Percentiles rank a stretch among this genome's conserved stretches.
Evolutionary conservation across 30 jellyfish, hydroid and myxozoan species (phyloP).

Genomic region (Calvadosia cruxmelitensis): DNA sequence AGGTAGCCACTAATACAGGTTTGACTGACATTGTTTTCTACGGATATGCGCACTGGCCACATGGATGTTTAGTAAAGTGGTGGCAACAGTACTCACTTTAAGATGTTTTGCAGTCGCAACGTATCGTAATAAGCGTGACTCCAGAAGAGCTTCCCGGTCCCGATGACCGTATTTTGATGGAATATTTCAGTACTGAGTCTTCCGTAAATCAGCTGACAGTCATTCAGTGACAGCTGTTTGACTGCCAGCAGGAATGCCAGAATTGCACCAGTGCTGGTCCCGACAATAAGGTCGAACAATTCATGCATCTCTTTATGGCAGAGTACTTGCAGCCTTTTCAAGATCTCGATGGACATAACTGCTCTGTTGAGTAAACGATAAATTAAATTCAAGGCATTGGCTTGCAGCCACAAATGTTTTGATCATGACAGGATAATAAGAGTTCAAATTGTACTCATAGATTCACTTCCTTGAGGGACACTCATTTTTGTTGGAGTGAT

Average conservation of each 20-base stretch:
- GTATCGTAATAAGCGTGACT: constrained; percentile 74
- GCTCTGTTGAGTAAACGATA: too few relatives aligned
- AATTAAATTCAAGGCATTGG: too few relatives aligned
- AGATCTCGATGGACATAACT: constrained; percentile 43
- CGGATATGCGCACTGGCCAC: background rate
- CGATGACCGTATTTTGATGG: constrained; percentile 23
- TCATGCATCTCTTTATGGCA: constrained; percentile 40
- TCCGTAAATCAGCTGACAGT: constrained; percentile 26
- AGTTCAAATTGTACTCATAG: too few relatives aligned
- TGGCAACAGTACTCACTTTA: constrained; percentile 33
- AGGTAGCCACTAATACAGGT: too few relatives aligned
- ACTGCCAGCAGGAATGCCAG: constrained; percentile 53
- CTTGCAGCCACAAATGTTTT: too few relatives aligned
- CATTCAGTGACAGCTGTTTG: constrained; percentile 21
- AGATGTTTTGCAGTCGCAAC: constrained; percentile 20
- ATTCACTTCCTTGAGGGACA: too few relatives aligned
- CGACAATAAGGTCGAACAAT: constrained; percentile 65
- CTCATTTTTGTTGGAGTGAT: too few relatives aligned
- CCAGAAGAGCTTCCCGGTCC: constrained; percentile 64
- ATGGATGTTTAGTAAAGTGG: background rate
- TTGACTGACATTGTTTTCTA: background rate
- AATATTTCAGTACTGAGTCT: constrained; percentile 46
- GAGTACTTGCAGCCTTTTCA: constrained; percentile 33
- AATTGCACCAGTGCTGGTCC: constrained; percentile 87
- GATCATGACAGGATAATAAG: too few relatives aligned